phyloP scores from a whole-genome alignment of 2,113 vertebrate genomes.

The Enhydra lutris region DNA sequence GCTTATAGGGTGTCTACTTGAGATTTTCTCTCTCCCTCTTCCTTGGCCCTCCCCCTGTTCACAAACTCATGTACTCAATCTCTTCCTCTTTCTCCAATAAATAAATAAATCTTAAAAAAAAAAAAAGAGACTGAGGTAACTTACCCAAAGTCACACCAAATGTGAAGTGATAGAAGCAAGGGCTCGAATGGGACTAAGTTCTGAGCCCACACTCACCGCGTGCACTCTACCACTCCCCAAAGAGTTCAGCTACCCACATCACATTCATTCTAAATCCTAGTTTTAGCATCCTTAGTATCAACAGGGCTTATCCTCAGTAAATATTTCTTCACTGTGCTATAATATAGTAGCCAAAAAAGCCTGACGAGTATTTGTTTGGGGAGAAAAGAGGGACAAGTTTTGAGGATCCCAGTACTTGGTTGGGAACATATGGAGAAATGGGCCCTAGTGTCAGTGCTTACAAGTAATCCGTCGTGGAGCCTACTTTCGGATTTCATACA shows the following conservation, averaged over 20 bases:
- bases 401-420: neutral
- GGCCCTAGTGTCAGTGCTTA: neutral
- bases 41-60: neutral
- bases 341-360: neutral
- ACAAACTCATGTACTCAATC: neutral
- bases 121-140: neutral
- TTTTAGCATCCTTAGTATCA: neutral
- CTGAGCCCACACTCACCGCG: neutral
- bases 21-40: neutral
- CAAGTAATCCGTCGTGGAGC: neutral
- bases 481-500: neutral
- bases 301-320: neutral
- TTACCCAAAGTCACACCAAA: neutral
- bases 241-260: neutral
- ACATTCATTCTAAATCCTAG: neutral
- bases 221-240: neutral
- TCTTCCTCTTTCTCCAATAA: neutral
- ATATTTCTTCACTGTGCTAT: neutral
- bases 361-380: neutral
- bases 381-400: neutral
- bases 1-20: neutral
- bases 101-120: neutral
- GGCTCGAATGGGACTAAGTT: neutral
- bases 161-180: neutral
- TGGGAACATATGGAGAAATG: neutral